Evolutionary conservation across 2,888 invertebrate species (phyloP).

Genomic region (Lycocerus yunnanus): DNA sequence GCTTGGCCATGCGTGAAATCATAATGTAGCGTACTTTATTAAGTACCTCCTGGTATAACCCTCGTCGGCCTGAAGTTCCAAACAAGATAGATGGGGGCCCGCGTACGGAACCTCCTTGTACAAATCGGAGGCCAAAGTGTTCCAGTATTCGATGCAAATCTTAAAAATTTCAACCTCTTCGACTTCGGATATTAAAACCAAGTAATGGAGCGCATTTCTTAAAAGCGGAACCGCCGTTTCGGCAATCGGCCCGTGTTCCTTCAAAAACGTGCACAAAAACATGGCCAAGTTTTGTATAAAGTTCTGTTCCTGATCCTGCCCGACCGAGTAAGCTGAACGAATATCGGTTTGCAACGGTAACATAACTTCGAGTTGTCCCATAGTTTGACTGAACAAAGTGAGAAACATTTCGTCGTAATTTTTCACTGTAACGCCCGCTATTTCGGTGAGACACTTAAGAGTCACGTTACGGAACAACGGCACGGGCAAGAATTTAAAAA

Average conservation of each 20-base stretch:
- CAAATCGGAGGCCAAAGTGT: conserved; percentile 87
- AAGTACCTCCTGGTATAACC: conserved; percentile 78
- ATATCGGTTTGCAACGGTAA: conserved; percentile 91
- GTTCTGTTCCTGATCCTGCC: conserved; percentile 96
- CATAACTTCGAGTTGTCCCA: conserved; percentile 91
- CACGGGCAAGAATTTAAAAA: conserved; percentile 96
- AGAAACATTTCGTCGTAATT: conserved; percentile 94
- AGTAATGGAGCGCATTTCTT: conserved; percentile 82
- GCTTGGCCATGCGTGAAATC: conserved; percentile 99
- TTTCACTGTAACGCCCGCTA: conserved; percentile 87
- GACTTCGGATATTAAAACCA: conserved; percentile 93
- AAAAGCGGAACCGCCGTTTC: conserved; percentile 81
- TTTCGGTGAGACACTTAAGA: conserved; percentile 97
- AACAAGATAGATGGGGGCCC: conserved; percentile 47
- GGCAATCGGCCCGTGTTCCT: conserved; percentile 90
- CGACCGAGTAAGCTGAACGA: conserved; percentile 89
- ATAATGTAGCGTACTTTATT: conserved; percentile 93
- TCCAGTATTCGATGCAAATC: conserved; percentile 99
- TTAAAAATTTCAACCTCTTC: conserved; percentile 99
- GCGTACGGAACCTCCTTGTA: conserved; percentile 79
- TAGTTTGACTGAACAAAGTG: conserved; percentile 86
- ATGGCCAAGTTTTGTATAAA: conserved; percentile 98
- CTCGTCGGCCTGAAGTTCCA: conserved; percentile 59
- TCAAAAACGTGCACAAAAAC: conserved; percentile 95
- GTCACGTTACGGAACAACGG: conserved; percentile 98